Evolutionary conservation across 2,797 vertebrate species (phyloP).

Genomic region (Sebastes steindachneri): DNA sequence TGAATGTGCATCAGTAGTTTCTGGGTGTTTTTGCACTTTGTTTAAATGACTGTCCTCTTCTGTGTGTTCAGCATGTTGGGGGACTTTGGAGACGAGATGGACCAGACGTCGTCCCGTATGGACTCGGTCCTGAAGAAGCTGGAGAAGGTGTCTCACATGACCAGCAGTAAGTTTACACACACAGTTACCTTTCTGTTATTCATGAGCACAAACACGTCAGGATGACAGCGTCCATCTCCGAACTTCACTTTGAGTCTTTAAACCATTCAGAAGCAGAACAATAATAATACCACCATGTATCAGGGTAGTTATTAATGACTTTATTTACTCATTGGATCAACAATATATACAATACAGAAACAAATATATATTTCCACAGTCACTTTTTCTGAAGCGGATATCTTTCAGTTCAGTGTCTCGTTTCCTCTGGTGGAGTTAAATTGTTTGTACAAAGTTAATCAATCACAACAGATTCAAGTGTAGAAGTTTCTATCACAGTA

Average conservation of each 20-base stretch:
- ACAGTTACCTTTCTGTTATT: too few species aligned
- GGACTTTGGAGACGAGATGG: slow-evolving; percentile 88
- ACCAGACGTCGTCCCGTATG: slow-evolving; percentile 86
- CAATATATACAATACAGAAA: neutral
- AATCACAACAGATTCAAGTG: too few species aligned
- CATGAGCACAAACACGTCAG: too few species aligned
- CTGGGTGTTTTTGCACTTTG: neutral
- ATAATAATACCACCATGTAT: neutral
- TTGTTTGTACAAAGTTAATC: too few species aligned
- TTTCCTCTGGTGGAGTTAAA: neutral
- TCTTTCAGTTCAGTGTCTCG: neutral
- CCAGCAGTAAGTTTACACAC: slow-evolving; percentile 80
- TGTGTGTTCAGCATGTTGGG: slow-evolving; percentile 81
- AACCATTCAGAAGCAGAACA: neutral
- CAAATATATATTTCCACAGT: fast-evolving
- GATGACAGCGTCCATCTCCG: too few species aligned
- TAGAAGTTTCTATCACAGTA: too few species aligned
- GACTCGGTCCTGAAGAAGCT: slow-evolving; percentile 88
- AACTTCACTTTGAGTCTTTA: neutral
- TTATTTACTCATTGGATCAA: neutral
- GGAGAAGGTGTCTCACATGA: slow-evolving; percentile 90
- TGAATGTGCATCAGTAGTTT: neutral
- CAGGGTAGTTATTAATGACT: neutral
- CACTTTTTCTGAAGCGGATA: neutral
- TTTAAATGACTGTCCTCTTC: neutral